Evolutionary conservation across 2,113 vertebrate species (phyloP).

Genomic region (Oenanthe melanoleuca): DNA sequence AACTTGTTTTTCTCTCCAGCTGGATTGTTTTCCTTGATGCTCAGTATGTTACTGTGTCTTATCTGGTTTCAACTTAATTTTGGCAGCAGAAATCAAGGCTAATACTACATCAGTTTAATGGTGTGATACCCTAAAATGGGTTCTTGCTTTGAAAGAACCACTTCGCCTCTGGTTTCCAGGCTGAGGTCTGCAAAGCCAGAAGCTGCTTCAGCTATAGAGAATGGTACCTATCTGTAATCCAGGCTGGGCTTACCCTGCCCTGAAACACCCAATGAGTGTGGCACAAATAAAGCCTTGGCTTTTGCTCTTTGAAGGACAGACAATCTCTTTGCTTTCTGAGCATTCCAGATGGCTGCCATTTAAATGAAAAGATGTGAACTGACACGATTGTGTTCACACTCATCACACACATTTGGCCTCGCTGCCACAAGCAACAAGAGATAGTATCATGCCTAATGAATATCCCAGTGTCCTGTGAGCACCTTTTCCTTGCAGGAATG

Average conservation of each 20-base stretch:
- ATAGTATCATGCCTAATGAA: accelerated
- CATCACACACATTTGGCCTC: not conserved
- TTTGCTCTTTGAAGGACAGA: not conserved
- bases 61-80: not conserved
- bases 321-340: not conserved
- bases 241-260: not conserved
- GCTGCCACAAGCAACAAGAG: not conserved
- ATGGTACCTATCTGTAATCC: not conserved
- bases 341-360: not conserved
- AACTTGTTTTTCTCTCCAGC: not conserved
- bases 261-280: not conserved
- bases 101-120: not conserved
- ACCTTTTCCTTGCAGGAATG: constrained; percentile 83
- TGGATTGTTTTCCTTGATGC: not conserved
- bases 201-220: not conserved
- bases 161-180: not conserved
- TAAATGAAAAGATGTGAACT: not conserved
- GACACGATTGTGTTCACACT: not conserved
- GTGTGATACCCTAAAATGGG: not conserved
- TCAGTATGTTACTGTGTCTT: not conserved
- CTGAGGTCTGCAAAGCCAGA: not conserved
- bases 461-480: not conserved
- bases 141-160: too few species aligned
- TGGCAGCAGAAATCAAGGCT: not conserved
- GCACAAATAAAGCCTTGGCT: not conserved